phyloP scores from a whole-genome alignment of 2,113 vertebrate species.

The Apaloderma vittatum region DNA sequence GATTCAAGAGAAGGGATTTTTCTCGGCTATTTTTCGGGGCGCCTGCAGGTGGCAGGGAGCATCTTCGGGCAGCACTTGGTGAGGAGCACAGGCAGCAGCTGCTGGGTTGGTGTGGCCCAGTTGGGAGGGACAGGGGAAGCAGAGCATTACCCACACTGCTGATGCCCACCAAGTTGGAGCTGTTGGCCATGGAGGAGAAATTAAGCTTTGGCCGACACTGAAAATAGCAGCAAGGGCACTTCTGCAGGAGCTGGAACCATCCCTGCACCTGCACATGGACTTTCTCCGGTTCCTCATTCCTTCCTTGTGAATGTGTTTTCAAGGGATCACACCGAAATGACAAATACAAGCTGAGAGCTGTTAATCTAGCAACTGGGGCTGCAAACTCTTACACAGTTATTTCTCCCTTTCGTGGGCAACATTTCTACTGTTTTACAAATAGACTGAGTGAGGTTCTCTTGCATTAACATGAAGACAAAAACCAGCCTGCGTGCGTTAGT shows the following conservation, averaged over 20 bases:
- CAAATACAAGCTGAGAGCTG: accelerated
- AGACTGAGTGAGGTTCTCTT: neutral
- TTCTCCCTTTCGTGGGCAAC: neutral
- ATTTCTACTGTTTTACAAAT: conserved; percentile 11
- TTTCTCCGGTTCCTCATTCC: neutral
- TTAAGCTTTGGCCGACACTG: neutral
- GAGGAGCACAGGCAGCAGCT: neutral
- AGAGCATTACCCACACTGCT: accelerated
- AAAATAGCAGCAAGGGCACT: neutral
- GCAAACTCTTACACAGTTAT: neutral
- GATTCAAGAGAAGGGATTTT: neutral
- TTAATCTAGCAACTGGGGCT: neutral
- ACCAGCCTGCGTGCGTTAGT: neutral
- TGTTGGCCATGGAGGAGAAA: neutral
- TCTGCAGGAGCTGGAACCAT: neutral
- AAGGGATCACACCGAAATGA: neutral
- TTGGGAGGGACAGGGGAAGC: neutral
- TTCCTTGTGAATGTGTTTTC: neutral
- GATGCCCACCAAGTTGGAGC: neutral
- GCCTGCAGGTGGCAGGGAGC: accelerated
- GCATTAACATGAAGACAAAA: conserved; percentile 24
- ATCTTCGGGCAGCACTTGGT: neutral
- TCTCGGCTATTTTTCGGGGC: neutral
- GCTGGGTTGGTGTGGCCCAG: neutral
- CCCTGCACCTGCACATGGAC: neutral